Conservation (phyloP, 2,113 vertebrate species). For the Acanthochromis polyacanthus region DNA sequence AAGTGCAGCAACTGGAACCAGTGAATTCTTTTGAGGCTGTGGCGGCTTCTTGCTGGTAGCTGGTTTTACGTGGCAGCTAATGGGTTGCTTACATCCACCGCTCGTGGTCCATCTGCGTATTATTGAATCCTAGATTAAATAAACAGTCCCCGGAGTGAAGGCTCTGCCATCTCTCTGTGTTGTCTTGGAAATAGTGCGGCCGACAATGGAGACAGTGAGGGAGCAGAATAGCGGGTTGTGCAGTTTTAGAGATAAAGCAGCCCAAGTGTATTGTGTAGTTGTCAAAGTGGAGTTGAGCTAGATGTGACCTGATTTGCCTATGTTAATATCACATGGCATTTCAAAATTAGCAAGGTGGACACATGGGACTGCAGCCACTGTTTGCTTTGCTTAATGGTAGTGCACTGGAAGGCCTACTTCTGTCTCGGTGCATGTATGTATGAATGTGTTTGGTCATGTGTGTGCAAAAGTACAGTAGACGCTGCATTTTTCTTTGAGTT, state of each 20-base stretch:
- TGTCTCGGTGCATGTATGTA: slow-evolving; percentile 25
- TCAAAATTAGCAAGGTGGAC: slow-evolving; percentile 64
- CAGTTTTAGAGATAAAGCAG: slow-evolving; percentile 49
- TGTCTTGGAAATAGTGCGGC: slow-evolving; percentile 16
- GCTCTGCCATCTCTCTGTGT: slow-evolving; percentile 43
- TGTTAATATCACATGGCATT: slow-evolving; percentile 68
- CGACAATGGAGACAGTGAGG: slow-evolving; percentile 26
- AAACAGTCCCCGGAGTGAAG: slow-evolving; percentile 47
- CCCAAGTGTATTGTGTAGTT: slow-evolving; percentile 50
- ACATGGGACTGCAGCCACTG: slow-evolving; percentile 51
- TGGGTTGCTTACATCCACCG: slow-evolving; percentile 50
- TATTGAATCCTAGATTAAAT: slow-evolving; percentile 46
- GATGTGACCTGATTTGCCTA: slow-evolving; percentile 72
- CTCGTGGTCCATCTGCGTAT: slow-evolving; percentile 24
- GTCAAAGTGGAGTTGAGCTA: slow-evolving; percentile 69
- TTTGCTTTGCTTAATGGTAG: slow-evolving; percentile 57
- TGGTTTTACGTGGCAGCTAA: slow-evolving; percentile 60
- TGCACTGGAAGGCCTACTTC: slow-evolving; percentile 13
- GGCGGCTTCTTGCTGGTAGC: slow-evolving; percentile 32
- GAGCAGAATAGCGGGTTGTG: slow-evolving; percentile 12
- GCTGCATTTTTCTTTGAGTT: slow-evolving; percentile 17
- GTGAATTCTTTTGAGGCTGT: slow-evolving; percentile 27
- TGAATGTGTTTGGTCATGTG: not conserved
- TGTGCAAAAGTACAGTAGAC: not conserved
- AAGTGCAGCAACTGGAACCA: slow-evolving; percentile 39